Evolutionary conservation across 2,113 vertebrate genomes (phyloP).

Genomic region (Ctenomys sociabilis): DNA sequence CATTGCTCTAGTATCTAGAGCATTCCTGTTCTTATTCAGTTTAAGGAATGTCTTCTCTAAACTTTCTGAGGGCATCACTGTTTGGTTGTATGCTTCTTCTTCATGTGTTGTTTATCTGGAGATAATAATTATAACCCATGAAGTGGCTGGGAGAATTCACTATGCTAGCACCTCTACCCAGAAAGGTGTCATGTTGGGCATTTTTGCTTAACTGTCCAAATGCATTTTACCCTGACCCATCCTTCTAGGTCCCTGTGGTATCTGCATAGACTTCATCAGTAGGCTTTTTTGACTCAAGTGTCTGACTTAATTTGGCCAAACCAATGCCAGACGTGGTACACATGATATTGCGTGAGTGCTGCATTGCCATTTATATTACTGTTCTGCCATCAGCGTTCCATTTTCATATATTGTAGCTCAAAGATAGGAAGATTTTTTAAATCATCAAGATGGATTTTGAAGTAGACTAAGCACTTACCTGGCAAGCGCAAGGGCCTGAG

Average conservation of each 20-base stretch:
- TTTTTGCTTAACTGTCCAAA: not conserved
- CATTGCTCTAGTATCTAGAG: not conserved
- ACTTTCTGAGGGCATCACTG: not conserved
- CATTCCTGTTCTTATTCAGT: not conserved
- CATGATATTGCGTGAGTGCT: not conserved
- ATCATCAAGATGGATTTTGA: not conserved
- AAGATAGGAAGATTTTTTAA: not conserved
- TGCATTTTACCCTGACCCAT: not conserved
- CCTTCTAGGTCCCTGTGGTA: not conserved
- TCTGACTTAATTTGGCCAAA: not conserved
- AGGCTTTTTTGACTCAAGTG: not conserved
- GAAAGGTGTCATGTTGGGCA: not conserved
- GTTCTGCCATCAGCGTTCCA: not conserved
- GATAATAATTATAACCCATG: not conserved
- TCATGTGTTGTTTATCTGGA: not conserved
- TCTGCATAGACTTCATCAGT: not conserved
- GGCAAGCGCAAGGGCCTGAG: too few relatives aligned
- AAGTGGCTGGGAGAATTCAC: not conserved
- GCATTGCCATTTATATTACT: not conserved
- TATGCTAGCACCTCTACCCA: not conserved
- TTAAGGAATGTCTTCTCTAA: not conserved
- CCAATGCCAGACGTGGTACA: not conserved
- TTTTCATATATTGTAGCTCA: conserved; percentile 9
- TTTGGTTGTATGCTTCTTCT: not conserved
- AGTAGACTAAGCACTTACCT: too few relatives aligned